phyloP scores from a whole-genome alignment of 2,888 invertebrate species.

The Caenorhabditis auriculariae region DNA sequence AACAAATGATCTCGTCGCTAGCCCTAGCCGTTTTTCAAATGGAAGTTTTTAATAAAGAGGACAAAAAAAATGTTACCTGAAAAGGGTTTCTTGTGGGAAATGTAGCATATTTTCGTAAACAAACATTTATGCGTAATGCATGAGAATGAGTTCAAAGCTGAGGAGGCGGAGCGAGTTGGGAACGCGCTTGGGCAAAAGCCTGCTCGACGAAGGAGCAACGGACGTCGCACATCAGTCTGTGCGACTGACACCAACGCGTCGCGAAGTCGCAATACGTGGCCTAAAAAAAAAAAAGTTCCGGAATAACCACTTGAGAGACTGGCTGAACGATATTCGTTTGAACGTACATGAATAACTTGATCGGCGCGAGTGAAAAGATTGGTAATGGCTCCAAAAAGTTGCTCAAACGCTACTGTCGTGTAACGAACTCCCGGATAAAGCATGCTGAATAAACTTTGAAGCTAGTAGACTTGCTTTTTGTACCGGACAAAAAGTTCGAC shows the following conservation, averaged over 20 bases:
- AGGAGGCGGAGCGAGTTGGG: constrained; percentile 10
- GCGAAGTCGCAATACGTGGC: constrained; percentile 29
- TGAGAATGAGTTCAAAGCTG: constrained; percentile 9
- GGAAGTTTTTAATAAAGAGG: too few relatives aligned
- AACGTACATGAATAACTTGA: constrained; percentile 18
- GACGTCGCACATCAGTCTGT: constrained; percentile 29
- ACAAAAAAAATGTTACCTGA: too few relatives aligned
- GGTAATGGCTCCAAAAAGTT: constrained; percentile 11
- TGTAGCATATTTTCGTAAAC: too few relatives aligned
- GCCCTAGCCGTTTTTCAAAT: too few relatives aligned
- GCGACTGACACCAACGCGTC: constrained; percentile 16
- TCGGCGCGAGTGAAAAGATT: constrained; percentile 22
- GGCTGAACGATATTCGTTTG: not conserved
- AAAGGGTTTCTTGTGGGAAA: too few relatives aligned
- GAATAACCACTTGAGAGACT: not conserved
- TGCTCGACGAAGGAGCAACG: constrained; percentile 30
- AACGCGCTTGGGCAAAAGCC: constrained; percentile 21
- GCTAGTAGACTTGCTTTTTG: too few relatives aligned
- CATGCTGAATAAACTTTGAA: constrained; percentile 2
- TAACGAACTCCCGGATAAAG: constrained; percentile 24
- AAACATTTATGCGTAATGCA: too few relatives aligned
- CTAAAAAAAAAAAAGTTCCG: constrained; percentile 4
- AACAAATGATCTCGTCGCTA: not conserved
- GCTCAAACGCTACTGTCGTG: constrained; percentile 10
- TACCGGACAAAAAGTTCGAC: constrained; percentile 11